A percentile compares a stretch with the other conserved stretches of the same genome.
phyloP scores from a whole-genome alignment of 2,888 invertebrate genomes.

The Stenodema calcarata region DNA sequence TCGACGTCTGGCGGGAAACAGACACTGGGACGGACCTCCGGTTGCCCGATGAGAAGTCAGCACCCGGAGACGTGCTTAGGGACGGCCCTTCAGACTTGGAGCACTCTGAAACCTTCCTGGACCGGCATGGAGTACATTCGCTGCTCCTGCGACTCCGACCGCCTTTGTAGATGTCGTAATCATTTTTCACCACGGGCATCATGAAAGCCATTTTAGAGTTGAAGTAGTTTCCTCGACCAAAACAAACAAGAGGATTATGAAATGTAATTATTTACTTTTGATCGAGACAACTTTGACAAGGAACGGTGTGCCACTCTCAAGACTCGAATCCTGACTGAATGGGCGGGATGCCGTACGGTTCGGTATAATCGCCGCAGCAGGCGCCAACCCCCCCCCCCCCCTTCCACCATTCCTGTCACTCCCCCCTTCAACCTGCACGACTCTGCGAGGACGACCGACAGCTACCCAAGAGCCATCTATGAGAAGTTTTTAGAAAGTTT shows the following conservation, averaged over 20 bases:
- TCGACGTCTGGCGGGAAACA: slow-evolving; percentile 69
- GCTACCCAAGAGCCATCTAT: neutral
- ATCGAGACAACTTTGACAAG: neutral
- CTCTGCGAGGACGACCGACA: neutral
- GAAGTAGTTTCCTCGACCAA: neutral
- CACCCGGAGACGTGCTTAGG: slow-evolving; percentile 71
- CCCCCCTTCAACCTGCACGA: neutral
- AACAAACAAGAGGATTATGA: neutral
- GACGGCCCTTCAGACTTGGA: slow-evolving; percentile 75
- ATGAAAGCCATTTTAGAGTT: slow-evolving; percentile 96
- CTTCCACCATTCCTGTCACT: neutral
- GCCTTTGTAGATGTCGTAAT: slow-evolving; percentile 90
- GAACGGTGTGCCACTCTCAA: neutral
- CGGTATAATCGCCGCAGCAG: neutral
- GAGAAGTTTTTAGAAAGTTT: neutral
- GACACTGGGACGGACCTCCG: slow-evolving; percentile 71
- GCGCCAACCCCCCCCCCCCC: neutral
- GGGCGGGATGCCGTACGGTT: neutral
- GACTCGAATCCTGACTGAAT: neutral
- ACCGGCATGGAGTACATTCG: slow-evolving; percentile 73
- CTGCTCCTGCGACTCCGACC: slow-evolving; percentile 78
- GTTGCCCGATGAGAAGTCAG: slow-evolving; percentile 55
- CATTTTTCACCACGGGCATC: slow-evolving; percentile 94
- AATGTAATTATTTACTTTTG: neutral
- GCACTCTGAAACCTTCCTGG: slow-evolving; percentile 75